Evolutionary conservation across 2,888 invertebrate genomes (phyloP), one percentile per base, ranked within the genome.

Genomic region (Lepidochrysops patricia): DNA sequence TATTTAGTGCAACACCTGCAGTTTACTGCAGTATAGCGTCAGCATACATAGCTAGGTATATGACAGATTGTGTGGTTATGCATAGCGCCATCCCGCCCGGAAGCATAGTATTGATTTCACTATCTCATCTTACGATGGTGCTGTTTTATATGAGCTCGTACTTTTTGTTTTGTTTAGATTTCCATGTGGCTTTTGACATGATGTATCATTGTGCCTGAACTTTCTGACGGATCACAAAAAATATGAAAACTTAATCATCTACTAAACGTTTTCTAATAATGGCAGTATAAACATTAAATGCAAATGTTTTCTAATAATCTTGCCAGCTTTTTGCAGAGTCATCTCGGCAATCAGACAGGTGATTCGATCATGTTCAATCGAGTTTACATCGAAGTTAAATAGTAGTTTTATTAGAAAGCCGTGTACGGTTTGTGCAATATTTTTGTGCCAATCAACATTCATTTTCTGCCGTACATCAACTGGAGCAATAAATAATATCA

Each of bases 101-200:
- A 63, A 68, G 66, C 69, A 64, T 72, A 70, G 64, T 75, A 78
- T 77, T 71, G 76, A 77, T 77, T 73, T 70, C 64, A 66, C 62
- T 66, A 70, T 1, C 4, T 37, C 7, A 15, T 37, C 15, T 6
- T 29, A 29, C 29, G 29, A 4, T 29, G 15, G 15, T 37, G 70
- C 70, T 72, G 65, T 67, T 66, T 64, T 72, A 68, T 50, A 6
- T 13, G 27, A 26, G 23, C 68, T 67, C 60, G 57, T 56, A 57
- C 58, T 49, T 34, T 54, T 58, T 58, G 26, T 26, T 35, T 35
- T n/a, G n/a, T 35, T 35, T 13, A 13, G 13, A 2, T 1, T 1
- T 29, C 5, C 3, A 12, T 34, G 2, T 12, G 0, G 13, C 13
- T 13, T 37, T 37, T 15, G 15, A 37, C 13, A 13, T 37, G 2